Conservation (phyloP, 2,113 vertebrate species). For the Centropus bengalensis region DNA sequence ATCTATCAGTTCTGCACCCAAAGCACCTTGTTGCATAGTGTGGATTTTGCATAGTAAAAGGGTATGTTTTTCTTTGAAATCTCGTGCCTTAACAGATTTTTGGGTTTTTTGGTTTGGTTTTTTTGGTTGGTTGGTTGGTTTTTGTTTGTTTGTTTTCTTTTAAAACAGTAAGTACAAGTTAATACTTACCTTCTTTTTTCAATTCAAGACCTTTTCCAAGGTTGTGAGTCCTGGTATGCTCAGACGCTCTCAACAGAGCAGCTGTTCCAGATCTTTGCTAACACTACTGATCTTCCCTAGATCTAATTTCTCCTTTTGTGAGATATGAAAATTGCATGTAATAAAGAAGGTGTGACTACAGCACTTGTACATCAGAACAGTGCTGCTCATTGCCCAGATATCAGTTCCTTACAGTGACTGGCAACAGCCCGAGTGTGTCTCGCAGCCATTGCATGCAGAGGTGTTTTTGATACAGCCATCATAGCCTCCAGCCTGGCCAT, state of each 20-base stretch:
- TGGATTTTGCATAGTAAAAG: not conserved
- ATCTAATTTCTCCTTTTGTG: not conserved
- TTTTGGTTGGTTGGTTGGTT: no score
- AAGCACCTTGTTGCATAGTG: not conserved
- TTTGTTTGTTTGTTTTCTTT: not conserved
- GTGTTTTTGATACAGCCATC: not conserved
- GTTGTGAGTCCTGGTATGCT: not conserved
- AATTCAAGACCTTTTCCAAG: not conserved
- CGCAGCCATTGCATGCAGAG: not conserved
- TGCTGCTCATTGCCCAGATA: not conserved
- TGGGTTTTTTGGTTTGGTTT: no score
- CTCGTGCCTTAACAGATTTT: not conserved
- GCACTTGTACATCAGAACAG: accelerated
- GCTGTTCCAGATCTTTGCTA: not conserved
- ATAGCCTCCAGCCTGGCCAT: not conserved
- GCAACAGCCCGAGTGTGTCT: not conserved
- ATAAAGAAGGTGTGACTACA: not conserved
- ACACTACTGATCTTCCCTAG: not conserved
- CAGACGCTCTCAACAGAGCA: not conserved
- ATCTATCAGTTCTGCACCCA: not conserved
- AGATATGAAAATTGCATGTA: not conserved
- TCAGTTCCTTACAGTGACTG: not conserved
- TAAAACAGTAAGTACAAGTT: not conserved
- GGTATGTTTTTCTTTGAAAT: not conserved
- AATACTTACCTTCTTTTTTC: not conserved